phyloP scores from a whole-genome alignment of 1,140 invertebrate genomes.

The Drosophila orosa region DNA sequence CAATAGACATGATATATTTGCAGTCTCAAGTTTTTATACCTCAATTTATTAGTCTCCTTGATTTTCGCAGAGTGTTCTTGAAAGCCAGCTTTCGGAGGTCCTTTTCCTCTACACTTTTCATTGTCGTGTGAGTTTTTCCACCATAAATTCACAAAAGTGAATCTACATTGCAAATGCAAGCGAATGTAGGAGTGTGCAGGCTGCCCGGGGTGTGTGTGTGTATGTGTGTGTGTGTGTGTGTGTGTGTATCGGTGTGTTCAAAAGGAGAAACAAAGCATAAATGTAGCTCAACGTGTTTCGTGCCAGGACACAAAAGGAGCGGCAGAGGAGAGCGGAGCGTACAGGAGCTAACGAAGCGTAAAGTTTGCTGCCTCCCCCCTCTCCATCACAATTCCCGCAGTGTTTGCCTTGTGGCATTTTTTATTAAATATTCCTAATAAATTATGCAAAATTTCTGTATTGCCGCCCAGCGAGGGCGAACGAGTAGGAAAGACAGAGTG shows the following conservation, averaged over 20 bases:
- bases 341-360: constrained; percentile 80
- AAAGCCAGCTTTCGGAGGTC: constrained; percentile 8
- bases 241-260: constrained; percentile 19
- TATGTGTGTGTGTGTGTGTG: constrained; percentile 6
- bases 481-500: constrained; percentile 7
- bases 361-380: constrained; percentile 65
- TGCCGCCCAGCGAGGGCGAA: constrained; percentile 53
- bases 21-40: not conserved
- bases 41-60: constrained; percentile 11
- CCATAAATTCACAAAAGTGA: constrained; percentile 76
- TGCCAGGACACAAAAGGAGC: constrained; percentile 50
- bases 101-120: constrained; percentile 12
- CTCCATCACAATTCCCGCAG: constrained; percentile 14
- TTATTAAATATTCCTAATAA: constrained; percentile 82
- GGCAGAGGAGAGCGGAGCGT: constrained; percentile 12
- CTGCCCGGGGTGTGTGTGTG: too few species aligned
- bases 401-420: constrained; percentile 80
- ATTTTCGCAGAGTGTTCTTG: constrained; percentile 25
- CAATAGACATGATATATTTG: too few species aligned
- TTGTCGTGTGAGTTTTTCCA: constrained; percentile 67
- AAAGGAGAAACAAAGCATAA: constrained; percentile 73
- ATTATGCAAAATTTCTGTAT: constrained; percentile 79
- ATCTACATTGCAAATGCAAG: constrained; percentile 81
- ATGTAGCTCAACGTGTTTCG: constrained; percentile 73
- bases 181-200: constrained; percentile 28